phyloP scores from a whole-genome alignment of 2,797 vertebrate species.

The Mustela erminea region DNA sequence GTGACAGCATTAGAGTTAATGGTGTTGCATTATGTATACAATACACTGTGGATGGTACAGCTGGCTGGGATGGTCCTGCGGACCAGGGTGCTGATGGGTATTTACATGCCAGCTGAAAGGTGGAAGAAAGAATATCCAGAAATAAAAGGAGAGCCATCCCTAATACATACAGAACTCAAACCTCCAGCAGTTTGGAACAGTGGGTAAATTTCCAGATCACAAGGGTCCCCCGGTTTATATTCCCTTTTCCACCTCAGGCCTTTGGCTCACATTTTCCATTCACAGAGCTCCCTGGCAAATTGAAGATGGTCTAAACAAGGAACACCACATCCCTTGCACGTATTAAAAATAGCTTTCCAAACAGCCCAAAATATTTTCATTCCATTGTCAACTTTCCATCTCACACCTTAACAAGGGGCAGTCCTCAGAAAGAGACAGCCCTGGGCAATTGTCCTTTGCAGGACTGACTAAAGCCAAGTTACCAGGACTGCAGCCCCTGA shows the following conservation, averaged over 20 bases:
- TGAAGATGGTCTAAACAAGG: conserved; percentile 71
- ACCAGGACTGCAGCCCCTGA: conserved; percentile 15
- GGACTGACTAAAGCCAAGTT: background rate
- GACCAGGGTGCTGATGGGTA: conserved; percentile 66
- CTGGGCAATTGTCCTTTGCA: background rate
- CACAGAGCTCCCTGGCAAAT: conserved; percentile 58
- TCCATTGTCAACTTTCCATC: conserved; percentile 70
- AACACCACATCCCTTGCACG: conserved; percentile 9
- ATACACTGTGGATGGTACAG: background rate
- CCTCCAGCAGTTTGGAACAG: background rate
- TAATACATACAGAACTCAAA: background rate
- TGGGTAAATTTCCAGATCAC: conserved; percentile 1
- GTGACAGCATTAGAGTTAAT: conserved; percentile 58
- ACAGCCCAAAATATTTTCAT: conserved; percentile 62
- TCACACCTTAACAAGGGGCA: conserved; percentile 64
- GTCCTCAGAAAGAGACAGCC: conserved; percentile 32
- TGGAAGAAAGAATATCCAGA: conserved; percentile 6
- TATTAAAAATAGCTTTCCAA: conserved; percentile 73
- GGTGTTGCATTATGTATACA: conserved; percentile 64
- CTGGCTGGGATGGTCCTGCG: conserved; percentile 59
- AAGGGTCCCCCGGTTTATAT: background rate
- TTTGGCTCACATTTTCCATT: conserved; percentile 67
- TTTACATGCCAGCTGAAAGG: conserved; percentile 53
- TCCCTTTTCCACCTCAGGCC: conserved; percentile 56
- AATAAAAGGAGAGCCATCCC: conserved; percentile 32